Conservation (phyloP, 2,797 vertebrate species). For the Silurus aristotelis region DNA sequence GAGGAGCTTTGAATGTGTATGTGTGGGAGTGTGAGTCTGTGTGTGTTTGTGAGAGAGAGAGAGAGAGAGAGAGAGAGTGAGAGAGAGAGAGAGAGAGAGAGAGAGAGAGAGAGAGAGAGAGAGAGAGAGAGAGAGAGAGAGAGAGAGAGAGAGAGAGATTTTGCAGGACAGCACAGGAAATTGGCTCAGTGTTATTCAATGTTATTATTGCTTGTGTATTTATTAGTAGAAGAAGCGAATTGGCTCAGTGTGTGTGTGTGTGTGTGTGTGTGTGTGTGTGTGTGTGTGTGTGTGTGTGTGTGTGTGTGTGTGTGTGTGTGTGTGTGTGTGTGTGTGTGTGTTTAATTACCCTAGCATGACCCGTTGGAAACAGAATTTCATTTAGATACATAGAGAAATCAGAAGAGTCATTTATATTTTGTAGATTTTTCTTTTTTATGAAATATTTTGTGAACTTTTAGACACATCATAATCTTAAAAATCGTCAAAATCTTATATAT, state of each 20-base stretch:
- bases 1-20: slow-evolving; percentile 53
- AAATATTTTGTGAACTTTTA: slow-evolving; percentile 70
- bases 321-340: too few relatives aligned
- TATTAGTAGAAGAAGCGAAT: slow-evolving; percentile 66
- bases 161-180: slow-evolving; percentile 60
- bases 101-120: slow-evolving; percentile 56
- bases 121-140: slow-evolving; percentile 28
- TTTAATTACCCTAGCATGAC: slow-evolving; percentile 33
- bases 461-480: slow-evolving; percentile 56
- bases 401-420: slow-evolving; percentile 62
- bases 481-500: too few relatives aligned
- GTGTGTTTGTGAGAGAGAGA: slow-evolving; percentile 49
- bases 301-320: slow-evolving; percentile 17
- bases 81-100: too few relatives aligned
- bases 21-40: slow-evolving; percentile 49
- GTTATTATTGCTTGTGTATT: slow-evolving; percentile 78
- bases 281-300: slow-evolving; percentile 37
- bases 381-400: slow-evolving; percentile 76
- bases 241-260: slow-evolving; percentile 60
- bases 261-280: slow-evolving; percentile 50
- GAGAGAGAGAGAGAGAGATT: slow-evolving; percentile 35
- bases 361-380: slow-evolving; percentile 52
- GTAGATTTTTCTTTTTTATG: slow-evolving; percentile 69
- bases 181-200: slow-evolving; percentile 75
- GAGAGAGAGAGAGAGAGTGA: slow-evolving; percentile 26